Conservation (phyloP, 2,113 vertebrate genomes). For the Caloenas nicobarica region DNA sequence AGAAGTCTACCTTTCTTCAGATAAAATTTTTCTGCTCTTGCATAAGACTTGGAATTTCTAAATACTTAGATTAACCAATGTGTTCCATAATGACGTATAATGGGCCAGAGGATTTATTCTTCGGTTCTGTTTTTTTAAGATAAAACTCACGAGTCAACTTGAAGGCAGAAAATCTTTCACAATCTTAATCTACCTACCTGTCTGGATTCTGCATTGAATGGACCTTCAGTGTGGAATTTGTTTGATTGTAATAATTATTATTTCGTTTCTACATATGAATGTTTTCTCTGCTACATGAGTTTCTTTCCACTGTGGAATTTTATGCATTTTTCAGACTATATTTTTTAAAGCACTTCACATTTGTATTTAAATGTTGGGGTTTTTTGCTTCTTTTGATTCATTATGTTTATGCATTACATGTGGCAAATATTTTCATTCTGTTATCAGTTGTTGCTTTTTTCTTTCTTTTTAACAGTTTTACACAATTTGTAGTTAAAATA, state of each 20-base stretch:
- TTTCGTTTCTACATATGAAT: slow-evolving; percentile 8
- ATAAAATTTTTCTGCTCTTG: not conserved
- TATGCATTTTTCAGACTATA: slow-evolving; percentile 18
- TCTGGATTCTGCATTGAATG: not conserved
- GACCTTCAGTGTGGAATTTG: slow-evolving; percentile 8
- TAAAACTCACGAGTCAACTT: not conserved
- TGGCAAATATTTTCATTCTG: slow-evolving; percentile 50
- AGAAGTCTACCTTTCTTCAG: not conserved
- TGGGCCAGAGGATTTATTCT: not conserved
- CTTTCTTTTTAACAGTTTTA: slow-evolving; percentile 44
- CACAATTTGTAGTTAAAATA: slow-evolving; percentile 71
- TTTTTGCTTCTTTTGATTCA: slow-evolving; percentile 44
- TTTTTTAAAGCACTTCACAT: slow-evolving; percentile 50
- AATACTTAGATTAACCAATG: not conserved
- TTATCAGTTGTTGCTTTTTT: not conserved
- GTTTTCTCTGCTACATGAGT: not conserved
- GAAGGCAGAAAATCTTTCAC: not conserved
- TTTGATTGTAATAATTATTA: slow-evolving; percentile 8
- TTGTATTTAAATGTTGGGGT: slow-evolving; percentile 37
- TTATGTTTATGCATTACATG: slow-evolving; percentile 28
- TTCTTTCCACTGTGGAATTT: slow-evolving; percentile 2
- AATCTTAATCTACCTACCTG: not conserved
- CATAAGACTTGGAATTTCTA: not conserved
- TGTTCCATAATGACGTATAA: not conserved
- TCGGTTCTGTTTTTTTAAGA: not conserved